These are phyloP conservation scores for Alosa alosa DNA, from an alignment of 2,113 vertebrate genomes.

Conservation along the genomic window DNA sequence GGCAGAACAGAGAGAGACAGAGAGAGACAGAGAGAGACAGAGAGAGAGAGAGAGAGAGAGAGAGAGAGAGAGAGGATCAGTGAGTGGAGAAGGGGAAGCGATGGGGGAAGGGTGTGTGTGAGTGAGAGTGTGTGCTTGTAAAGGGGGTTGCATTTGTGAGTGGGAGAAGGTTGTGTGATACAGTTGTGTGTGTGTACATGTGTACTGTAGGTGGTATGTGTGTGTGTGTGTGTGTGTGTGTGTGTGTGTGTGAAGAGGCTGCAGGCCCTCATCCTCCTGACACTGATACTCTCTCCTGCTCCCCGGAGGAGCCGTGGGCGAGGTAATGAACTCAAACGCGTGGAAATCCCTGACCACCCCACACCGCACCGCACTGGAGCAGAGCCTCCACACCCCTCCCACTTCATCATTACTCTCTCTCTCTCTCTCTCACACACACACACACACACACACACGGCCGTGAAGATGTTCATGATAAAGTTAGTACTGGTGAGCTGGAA, in stretches of 20 bases:
- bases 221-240: background rate
- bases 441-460: background rate
- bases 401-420: conserved; percentile 48
- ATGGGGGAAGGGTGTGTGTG: conserved; percentile 6
- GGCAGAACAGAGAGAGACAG: no score
- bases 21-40: background rate
- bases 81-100: background rate
- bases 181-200: background rate
- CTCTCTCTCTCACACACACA: background rate
- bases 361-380: background rate
- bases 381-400: background rate
- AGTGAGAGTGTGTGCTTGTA: background rate
- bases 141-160: background rate
- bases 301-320: background rate
- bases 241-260: background rate
- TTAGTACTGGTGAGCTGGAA: no score
- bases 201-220: background rate
- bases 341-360: conserved; percentile 12
- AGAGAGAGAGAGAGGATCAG: background rate
- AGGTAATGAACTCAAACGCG: conserved; percentile 13
- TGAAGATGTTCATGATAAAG: no score
- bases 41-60: background rate
- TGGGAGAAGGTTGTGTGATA: background rate
- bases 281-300: background rate
- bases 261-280: background rate